Percentiles rank a stretch among this genome's conserved stretches.
phyloP scores from a whole-genome alignment of 2,888 invertebrate genomes.

The Slavum lentiscoides region DNA sequence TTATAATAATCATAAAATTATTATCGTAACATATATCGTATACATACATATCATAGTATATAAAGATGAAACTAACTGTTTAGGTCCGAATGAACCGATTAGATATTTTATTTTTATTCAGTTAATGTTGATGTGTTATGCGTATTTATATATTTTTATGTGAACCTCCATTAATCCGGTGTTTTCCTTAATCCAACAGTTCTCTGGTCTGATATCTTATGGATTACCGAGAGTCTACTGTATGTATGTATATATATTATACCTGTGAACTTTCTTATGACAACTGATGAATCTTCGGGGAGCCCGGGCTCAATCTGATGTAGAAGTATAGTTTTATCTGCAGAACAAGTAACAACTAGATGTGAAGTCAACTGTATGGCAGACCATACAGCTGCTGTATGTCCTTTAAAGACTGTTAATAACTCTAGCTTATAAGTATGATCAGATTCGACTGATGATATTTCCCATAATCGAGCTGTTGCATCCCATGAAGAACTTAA shows the following conservation, averaged over 20 bases:
- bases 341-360: slow-evolving; percentile 81
- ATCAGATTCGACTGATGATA: slow-evolving; percentile 60
- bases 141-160: no score
- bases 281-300: slow-evolving; percentile 24
- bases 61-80: no score
- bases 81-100: no score
- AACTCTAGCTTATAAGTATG: slow-evolving; percentile 57
- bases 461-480: slow-evolving; percentile 81
- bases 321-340: slow-evolving; percentile 80
- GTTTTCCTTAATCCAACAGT: no score
- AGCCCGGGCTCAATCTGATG: slow-evolving; percentile 10
- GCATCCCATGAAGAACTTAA: slow-evolving; percentile 93
- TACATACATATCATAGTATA: no score
- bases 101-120: no score
- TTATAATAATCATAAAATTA: no score
- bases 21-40: no score
- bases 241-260: background rate
- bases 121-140: no score
- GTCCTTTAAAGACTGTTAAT: slow-evolving; percentile 68
- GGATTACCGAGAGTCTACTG: no score
- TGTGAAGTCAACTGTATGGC: slow-evolving; percentile 65
- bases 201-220: no score
- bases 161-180: no score
- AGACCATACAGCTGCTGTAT: slow-evolving; percentile 87
- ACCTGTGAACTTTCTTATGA: slow-evolving; percentile 36